These are phyloP conservation scores for Ceratina japonica DNA, from an alignment of 1,140 invertebrate species.

Conservation along the genomic window DNA sequence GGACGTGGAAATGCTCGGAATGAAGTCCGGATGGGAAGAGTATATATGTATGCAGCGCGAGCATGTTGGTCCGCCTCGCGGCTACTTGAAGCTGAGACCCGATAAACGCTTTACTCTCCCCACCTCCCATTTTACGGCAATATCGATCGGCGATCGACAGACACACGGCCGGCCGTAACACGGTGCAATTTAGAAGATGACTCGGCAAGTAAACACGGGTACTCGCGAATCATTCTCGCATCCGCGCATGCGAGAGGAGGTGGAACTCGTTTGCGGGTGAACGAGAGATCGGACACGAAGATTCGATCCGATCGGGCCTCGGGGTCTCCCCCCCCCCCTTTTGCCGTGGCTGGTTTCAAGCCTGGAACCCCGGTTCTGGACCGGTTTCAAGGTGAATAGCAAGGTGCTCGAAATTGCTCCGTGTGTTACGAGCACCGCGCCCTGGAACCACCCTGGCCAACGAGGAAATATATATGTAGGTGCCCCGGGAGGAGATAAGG, in stretches of 20 bases:
- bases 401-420: slow-evolving; percentile 60
- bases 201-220: slow-evolving; percentile 62
- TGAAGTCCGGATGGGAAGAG: background rate
- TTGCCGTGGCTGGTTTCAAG: slow-evolving; percentile 15
- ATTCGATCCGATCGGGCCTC: slow-evolving; percentile 59
- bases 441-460: slow-evolving; percentile 9
- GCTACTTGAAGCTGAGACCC: slow-evolving; percentile 31
- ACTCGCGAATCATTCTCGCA: slow-evolving; percentile 62
- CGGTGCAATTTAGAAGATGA: slow-evolving; percentile 65
- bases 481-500: too few species aligned
- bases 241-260: slow-evolving; percentile 37
- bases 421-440: slow-evolving; percentile 40
- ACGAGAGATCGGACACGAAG: slow-evolving; percentile 62
- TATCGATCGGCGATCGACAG: slow-evolving; percentile 58
- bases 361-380: background rate
- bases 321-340: background rate
- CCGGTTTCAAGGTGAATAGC: slow-evolving; percentile 66
- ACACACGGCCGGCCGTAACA: slow-evolving; percentile 49
- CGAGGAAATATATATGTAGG: slow-evolving; percentile 19
- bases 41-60: background rate
- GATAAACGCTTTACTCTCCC: slow-evolving; percentile 31
- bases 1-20: background rate
- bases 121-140: slow-evolving; percentile 46
- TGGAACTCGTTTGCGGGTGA: slow-evolving; percentile 61
- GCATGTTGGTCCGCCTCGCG: slow-evolving; percentile 15